These are phyloP conservation scores for Astropecten irregularis DNA, from an alignment of 53 echinoderm and acorn worm species.

Conservation along the genomic window DNA sequence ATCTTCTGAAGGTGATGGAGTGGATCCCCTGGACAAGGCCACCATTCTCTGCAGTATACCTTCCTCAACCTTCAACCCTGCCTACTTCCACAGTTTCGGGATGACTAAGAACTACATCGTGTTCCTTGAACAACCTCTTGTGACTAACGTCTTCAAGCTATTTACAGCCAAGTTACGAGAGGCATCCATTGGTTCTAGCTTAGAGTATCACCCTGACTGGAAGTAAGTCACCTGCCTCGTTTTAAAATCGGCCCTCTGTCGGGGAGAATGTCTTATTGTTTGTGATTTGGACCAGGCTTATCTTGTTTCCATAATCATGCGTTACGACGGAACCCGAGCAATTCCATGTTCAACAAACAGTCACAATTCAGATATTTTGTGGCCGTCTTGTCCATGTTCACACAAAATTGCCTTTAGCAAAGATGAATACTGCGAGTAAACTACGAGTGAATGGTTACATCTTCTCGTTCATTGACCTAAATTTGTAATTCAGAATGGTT, in stretches of 20 bases:
- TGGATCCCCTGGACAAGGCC: conserved; percentile 4
- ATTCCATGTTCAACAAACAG: neutral
- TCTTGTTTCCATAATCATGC: too few relatives aligned
- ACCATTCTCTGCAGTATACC: conserved; percentile 65
- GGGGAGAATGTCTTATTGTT: too few relatives aligned
- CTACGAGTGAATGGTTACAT: too few relatives aligned
- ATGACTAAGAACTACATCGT: conserved; percentile 79
- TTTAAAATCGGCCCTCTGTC: too few relatives aligned
- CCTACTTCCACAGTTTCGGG: conserved; percentile 87
- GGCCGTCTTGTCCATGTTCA: too few relatives aligned
- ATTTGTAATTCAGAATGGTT: too few relatives aligned
- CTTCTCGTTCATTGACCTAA: too few relatives aligned
- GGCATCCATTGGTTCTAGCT: conserved; percentile 4
- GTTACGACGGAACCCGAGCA: too few relatives aligned
- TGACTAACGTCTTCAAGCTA: conserved; percentile 50
- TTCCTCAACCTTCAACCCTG: conserved; percentile 47
- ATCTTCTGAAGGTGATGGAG: too few relatives aligned
- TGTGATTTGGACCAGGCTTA: too few relatives aligned
- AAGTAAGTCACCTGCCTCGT: neutral
- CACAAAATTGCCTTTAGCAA: too few relatives aligned
- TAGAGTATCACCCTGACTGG: conserved; percentile 27
- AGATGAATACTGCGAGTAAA: too few relatives aligned
- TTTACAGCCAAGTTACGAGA: neutral
- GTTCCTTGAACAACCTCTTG: conserved; percentile 74
- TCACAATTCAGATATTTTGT: neutral